A percentile compares a stretch with the other conserved stretches of the same genome.
Conservation (phyloP, 2,113 vertebrate genomes). For the Mustela lutreola region DNA sequence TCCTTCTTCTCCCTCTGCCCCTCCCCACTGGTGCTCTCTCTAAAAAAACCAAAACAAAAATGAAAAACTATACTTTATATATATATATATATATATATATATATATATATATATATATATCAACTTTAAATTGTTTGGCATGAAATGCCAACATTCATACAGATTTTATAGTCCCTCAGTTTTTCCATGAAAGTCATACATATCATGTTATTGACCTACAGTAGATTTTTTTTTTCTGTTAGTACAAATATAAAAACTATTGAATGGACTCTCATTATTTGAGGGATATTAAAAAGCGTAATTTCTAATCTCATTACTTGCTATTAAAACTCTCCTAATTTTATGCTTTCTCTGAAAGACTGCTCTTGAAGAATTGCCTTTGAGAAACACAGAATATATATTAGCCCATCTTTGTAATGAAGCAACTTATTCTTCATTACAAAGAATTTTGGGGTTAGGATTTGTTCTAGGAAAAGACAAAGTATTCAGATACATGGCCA, state of each 20-base stretch:
- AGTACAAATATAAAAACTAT: background rate
- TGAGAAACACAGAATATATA: background rate
- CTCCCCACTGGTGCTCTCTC: too few species aligned
- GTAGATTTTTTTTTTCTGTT: background rate
- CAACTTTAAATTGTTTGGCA: background rate
- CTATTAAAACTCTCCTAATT: background rate
- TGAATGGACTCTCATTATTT: background rate
- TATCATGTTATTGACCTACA: background rate
- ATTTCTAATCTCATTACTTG: background rate
- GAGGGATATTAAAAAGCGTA: background rate
- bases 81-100: too few species aligned
- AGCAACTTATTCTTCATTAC: background rate
- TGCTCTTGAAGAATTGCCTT: background rate
- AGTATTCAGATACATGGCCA: background rate
- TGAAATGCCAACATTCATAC: background rate
- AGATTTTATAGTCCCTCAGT: background rate
- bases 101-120: too few species aligned
- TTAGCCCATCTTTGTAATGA: background rate
- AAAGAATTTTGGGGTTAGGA: too few species aligned
- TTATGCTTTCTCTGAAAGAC: background rate
- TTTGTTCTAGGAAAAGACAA: background rate
- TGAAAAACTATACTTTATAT: too few species aligned
- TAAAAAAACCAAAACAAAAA: background rate
- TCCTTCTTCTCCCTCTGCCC: too few species aligned
- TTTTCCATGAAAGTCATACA: background rate